These are phyloP conservation scores for Melitaea athalia DNA, from an alignment of 2,888 invertebrate species.

Conservation along the genomic window DNA sequence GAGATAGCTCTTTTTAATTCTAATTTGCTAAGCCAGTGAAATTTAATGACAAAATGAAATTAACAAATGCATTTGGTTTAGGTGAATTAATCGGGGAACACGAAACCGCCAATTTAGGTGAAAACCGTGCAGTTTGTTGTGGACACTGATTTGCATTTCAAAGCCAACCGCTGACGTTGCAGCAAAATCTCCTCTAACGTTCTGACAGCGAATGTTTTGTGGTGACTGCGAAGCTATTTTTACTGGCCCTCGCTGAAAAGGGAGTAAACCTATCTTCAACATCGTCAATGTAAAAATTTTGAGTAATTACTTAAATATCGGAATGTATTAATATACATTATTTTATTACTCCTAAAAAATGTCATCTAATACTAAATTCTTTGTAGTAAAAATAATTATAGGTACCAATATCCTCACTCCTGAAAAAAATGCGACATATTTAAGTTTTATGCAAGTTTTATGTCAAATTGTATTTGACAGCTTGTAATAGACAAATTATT, in stretches of 20 bases:
- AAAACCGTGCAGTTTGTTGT: constrained; percentile 25
- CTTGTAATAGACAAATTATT: too few species aligned
- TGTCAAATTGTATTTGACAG: too few species aligned
- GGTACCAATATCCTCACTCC: too few species aligned
- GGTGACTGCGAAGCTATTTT: neutral
- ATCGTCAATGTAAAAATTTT: too few species aligned
- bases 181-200: constrained; percentile 17
- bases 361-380: too few species aligned
- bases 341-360: too few species aligned
- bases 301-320: too few species aligned
- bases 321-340: too few species aligned
- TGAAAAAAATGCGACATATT: too few species aligned
- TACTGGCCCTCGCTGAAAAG: neutral
- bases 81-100: constrained; percentile 24
- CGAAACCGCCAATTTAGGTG: constrained; percentile 30
- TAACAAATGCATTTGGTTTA: constrained; percentile 3
- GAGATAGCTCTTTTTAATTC: neutral
- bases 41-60: constrained; percentile 9
- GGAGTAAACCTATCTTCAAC: too few species aligned
- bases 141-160: constrained; percentile 41
- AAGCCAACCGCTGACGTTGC: constrained; percentile 32
- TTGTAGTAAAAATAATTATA: too few species aligned
- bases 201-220: constrained; percentile 8
- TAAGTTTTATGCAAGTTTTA: too few species aligned
- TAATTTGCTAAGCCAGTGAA: neutral